phyloP scores from a whole-genome alignment of 2,113 vertebrate species.

The Antechinus flavipes region DNA sequence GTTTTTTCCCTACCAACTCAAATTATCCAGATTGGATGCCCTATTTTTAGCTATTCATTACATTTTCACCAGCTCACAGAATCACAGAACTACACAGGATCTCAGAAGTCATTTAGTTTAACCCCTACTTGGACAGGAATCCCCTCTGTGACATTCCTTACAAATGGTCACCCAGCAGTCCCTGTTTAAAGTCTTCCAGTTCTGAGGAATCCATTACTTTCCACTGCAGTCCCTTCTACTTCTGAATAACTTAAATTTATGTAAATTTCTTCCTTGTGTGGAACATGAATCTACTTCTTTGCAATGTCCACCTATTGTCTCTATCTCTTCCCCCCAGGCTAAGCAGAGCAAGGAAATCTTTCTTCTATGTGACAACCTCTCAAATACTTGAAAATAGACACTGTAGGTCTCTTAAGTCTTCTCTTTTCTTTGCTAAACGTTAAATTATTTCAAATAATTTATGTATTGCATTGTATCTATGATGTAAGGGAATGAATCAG shows the following conservation, averaged over 20 bases:
- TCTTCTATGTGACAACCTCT: not conserved
- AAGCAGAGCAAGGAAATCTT: not conserved
- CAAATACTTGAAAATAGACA: not conserved
- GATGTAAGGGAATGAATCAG: not conserved
- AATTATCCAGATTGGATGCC: not conserved
- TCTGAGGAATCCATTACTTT: not conserved
- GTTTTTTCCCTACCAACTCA: not conserved
- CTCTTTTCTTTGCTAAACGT: not conserved
- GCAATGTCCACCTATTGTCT: not conserved
- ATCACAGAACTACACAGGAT: not conserved
- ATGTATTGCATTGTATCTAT: not conserved
- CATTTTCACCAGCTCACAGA: not conserved
- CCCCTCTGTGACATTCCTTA: not conserved
- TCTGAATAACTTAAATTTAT: not conserved
- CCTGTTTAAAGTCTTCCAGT: not conserved
- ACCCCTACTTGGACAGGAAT: not conserved
- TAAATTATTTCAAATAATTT: not conserved
- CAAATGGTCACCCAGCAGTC: not conserved
- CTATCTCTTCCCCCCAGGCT: not conserved
- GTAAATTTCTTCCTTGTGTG: not conserved
- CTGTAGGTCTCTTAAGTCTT: not conserved
- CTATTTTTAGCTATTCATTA: constrained; percentile 37
- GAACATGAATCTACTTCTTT: not conserved
- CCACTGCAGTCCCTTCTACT: not conserved
- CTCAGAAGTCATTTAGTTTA: not conserved